Evolutionary conservation across 2,797 vertebrate species (phyloP).

Genomic region (Okamejei kenojei): DNA sequence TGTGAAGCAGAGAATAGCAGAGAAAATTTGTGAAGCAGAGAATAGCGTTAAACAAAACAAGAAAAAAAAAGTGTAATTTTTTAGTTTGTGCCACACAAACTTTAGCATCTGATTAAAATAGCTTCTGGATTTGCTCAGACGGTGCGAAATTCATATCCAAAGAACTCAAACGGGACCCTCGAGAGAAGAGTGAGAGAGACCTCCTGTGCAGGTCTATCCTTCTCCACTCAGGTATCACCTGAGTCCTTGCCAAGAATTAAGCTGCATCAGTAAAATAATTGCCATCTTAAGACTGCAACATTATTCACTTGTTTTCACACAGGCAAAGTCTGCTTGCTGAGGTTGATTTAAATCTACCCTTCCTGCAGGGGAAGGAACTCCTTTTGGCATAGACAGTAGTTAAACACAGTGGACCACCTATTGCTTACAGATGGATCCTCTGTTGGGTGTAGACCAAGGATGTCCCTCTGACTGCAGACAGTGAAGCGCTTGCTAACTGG

Average conservation of each 20-base stretch:
- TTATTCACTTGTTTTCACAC: neutral
- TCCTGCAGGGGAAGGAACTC: neutral
- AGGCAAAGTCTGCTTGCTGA: neutral
- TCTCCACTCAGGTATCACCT: neutral
- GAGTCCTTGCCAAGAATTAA: neutral
- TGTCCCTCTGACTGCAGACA: neutral
- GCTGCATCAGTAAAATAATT: neutral
- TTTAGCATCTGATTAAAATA: neutral
- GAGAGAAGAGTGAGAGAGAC: neutral
- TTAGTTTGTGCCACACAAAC: neutral
- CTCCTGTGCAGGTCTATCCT: neutral
- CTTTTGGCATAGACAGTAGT: neutral
- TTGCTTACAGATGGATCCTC: neutral
- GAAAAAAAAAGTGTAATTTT: neutral
- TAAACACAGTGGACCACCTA: neutral
- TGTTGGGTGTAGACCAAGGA: neutral
- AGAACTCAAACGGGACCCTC: neutral
- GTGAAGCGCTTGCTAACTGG: no score
- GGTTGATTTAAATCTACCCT: neutral
- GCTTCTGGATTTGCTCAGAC: neutral
- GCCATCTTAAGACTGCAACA: neutral
- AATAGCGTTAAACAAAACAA: conserved; percentile 15
- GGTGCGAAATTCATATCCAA: neutral
- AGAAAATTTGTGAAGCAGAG: neutral
- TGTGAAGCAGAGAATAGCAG: neutral